Base-by-base conservation (phyloP, 2,797 vertebrate genomes). In the Megaceryle alcyon region DNA sequence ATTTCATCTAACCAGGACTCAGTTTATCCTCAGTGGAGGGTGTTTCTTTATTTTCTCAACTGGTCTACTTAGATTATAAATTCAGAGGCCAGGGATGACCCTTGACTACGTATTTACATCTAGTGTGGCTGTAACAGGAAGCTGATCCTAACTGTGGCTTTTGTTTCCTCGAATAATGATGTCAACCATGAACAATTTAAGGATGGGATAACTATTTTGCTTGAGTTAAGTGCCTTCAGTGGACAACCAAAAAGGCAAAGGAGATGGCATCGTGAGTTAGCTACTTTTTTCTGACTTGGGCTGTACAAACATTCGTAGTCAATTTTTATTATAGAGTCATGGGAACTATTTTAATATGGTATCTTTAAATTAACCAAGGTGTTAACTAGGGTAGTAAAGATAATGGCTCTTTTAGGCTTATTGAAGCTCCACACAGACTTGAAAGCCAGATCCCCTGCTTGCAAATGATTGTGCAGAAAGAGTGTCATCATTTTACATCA, bases 331-430 rank as follows among this genome's bases (percentile, higher is more conserved):
- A 35, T 28, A 44, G 80, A 81, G 70, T 76, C 82, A 41, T 61
- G 91, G 86, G 87, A 94, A 70, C 48, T 88, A 46, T 94, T 96
- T 95, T 82, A 35, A 53, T 71, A 54, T 69, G n/a, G 18, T 79
- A 57, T 84, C 77, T 95, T 94, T 95, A 96, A 94, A 90, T 94
- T 96, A 88, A 81, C 76, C 77, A 94, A 90, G 66, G 51, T 79
- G 25, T 91, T 96, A 95, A 94, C 79, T 86, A 86, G 54, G 4
- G 39, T 73, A 86, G 65, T 88, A 72, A 91, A 94, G 85, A 76
- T 82, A 92, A 94, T 60, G 20, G 15, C 60, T 86, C 41, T 93
- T 91, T 84, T 33, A 92, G 35, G 18, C 65, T 91, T 70, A 12
- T 35, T 76, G 79, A 65, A 83, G 28, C 31, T 65, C 72, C 3